Percentiles rank a stretch among this genome's conserved stretches.
These are phyloP conservation scores for Tragelaphus scriptus DNA, from an alignment of 2,113 vertebrate species.

Conservation along the genomic window DNA sequence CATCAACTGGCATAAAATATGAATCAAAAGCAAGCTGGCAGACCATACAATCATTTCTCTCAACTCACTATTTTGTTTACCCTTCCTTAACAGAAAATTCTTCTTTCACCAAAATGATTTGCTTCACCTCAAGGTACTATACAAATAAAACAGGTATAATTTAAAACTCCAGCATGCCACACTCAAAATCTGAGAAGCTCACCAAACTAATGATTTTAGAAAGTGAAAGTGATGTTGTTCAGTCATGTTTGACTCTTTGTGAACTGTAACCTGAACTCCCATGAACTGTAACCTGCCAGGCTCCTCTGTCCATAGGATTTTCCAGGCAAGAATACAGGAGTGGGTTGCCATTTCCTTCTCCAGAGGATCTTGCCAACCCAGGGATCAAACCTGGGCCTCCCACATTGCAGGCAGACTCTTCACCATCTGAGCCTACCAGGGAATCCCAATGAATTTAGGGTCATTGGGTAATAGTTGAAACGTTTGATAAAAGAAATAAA, in stretches of 20 bases:
- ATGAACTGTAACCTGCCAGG: background rate
- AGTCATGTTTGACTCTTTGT: background rate
- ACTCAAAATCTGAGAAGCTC: background rate
- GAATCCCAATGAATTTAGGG: background rate
- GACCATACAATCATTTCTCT: background rate
- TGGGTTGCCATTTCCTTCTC: background rate
- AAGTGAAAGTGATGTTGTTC: background rate
- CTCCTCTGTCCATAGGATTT: background rate
- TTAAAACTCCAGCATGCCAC: background rate
- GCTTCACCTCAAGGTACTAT: background rate
- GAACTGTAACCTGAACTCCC: background rate
- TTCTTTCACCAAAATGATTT: slow-evolving; percentile 16
- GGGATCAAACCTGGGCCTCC: background rate
- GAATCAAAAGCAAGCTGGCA: background rate
- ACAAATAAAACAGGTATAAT: background rate
- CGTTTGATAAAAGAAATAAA: background rate
- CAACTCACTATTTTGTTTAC: background rate
- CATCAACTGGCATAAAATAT: background rate
- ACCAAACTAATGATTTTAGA: background rate
- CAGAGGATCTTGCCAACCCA: background rate
- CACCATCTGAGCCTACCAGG: background rate
- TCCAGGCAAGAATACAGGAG: background rate
- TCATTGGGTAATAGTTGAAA: background rate
- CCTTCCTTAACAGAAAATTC: background rate
- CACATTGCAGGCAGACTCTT: background rate